Evolutionary conservation across 2,797 vertebrate genomes (phyloP).

Genomic region (Varecia variegata): DNA sequence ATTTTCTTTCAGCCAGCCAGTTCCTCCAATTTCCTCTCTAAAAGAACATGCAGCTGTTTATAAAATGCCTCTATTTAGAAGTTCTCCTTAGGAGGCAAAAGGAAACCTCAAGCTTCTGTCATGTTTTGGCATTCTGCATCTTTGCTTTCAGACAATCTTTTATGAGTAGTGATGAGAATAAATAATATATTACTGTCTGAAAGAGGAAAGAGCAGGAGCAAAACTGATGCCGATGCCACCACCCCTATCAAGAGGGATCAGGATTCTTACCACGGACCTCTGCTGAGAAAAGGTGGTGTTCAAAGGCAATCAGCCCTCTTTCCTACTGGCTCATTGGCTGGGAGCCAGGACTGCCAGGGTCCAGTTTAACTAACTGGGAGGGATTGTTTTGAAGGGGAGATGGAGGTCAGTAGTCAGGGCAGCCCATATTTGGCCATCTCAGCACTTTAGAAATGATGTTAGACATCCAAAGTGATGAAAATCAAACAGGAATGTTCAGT

Average conservation of each 20-base stretch:
- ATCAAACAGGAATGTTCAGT: slow-evolving; percentile 85
- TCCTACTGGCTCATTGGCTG: neutral
- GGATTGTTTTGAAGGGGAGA: slow-evolving; percentile 80
- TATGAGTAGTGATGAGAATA: slow-evolving; percentile 15
- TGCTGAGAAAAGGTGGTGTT: neutral
- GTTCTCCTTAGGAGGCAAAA: slow-evolving; percentile 56
- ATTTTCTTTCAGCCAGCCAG: slow-evolving; percentile 2
- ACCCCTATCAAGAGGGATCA: neutral
- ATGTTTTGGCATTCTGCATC: neutral
- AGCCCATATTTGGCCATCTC: slow-evolving; percentile 83
- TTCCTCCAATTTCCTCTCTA: slow-evolving; percentile 57
- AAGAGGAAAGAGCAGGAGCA: neutral
- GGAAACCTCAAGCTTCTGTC: slow-evolving; percentile 29
- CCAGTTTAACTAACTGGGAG: neutral
- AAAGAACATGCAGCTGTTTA: slow-evolving; percentile 64
- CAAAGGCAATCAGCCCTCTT: neutral
- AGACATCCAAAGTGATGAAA: slow-evolving; percentile 86
- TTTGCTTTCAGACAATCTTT: slow-evolving; percentile 52
- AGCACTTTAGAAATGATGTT: slow-evolving; percentile 84
- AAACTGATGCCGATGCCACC: neutral
- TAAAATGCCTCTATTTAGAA: slow-evolving; percentile 57
- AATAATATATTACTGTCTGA: neutral
- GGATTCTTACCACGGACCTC: neutral
- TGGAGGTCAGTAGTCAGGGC: slow-evolving; percentile 83
- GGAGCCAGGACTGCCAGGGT: neutral